A percentile compares a stretch with the other conserved stretches of the same genome.
phyloP scores from a whole-genome alignment of 2,113 vertebrate genomes.

The Podiceps cristatus region DNA sequence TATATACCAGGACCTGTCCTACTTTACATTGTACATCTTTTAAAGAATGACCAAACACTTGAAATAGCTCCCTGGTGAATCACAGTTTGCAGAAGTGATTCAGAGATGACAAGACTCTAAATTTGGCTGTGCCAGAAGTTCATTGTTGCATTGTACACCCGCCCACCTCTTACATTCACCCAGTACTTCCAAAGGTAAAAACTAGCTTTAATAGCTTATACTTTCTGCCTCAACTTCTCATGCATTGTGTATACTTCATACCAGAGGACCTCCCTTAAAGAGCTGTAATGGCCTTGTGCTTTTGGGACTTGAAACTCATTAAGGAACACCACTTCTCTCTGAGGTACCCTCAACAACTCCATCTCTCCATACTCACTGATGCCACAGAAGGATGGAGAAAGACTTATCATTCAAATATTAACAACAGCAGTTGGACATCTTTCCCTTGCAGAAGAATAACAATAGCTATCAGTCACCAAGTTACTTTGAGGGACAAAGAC shows the following conservation, averaged over 20 bases:
- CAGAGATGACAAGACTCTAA: neutral
- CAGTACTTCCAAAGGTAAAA: neutral
- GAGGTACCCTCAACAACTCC: neutral
- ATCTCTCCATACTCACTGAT: neutral
- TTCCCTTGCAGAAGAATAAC: neutral
- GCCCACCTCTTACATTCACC: neutral
- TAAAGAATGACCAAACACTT: neutral
- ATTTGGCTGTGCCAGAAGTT: neutral
- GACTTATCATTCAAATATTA: neutral
- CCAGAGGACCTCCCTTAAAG: neutral
- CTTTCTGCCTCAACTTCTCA: neutral
- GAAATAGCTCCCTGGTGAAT: neutral
- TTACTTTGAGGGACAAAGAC: neutral
- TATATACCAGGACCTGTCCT: neutral
- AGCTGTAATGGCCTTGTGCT: neutral
- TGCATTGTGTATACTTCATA: too few species aligned
- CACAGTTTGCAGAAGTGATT: neutral
- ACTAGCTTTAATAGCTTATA: neutral
- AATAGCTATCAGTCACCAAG: neutral
- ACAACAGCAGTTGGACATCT: neutral
- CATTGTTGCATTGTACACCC: neutral
- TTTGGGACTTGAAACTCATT: neutral
- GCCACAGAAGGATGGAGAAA: neutral
- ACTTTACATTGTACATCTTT: accelerated
- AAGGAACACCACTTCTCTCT: neutral